These are phyloP conservation scores for Okapia johnstoni DNA, from an alignment of 2,113 vertebrate species.

Conservation along the genomic window DNA sequence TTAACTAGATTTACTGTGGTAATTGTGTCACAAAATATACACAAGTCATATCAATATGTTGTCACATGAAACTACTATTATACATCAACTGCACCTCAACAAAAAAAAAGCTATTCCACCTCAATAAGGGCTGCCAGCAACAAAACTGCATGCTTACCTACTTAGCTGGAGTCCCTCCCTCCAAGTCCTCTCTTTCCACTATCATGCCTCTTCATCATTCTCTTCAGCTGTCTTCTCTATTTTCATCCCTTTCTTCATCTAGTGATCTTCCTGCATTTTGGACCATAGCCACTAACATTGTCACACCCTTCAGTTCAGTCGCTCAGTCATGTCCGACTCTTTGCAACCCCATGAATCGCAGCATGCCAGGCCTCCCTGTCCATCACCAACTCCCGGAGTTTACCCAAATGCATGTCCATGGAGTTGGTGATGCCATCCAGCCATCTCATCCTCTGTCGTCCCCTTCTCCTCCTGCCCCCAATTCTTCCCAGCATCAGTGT, in stretches of 20 bases:
- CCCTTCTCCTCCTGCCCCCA: no score
- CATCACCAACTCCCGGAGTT: no score
- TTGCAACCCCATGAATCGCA: no score
- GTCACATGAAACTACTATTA: neutral
- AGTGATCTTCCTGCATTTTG: neutral
- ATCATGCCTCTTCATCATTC: no score
- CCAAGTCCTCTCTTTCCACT: neutral
- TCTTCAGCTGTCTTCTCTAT: neutral
- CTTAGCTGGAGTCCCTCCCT: neutral
- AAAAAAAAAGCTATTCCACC: neutral
- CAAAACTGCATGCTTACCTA: neutral
- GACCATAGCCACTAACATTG: neutral
- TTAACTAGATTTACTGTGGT: neutral
- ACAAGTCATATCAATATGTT: neutral
- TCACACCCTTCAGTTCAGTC: neutral
- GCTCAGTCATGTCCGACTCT: no score
- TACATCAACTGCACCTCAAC: neutral
- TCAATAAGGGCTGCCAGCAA: neutral
- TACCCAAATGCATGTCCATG: no score
- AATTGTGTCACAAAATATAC: neutral
- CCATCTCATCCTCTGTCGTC: no score
- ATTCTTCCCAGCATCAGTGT: no score
- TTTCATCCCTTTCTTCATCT: neutral
- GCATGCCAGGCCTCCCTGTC: no score
- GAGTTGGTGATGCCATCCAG: no score